Evolutionary conservation across 1,140 invertebrate species (phyloP).

Genomic region (Coboldia fuscipes): DNA sequence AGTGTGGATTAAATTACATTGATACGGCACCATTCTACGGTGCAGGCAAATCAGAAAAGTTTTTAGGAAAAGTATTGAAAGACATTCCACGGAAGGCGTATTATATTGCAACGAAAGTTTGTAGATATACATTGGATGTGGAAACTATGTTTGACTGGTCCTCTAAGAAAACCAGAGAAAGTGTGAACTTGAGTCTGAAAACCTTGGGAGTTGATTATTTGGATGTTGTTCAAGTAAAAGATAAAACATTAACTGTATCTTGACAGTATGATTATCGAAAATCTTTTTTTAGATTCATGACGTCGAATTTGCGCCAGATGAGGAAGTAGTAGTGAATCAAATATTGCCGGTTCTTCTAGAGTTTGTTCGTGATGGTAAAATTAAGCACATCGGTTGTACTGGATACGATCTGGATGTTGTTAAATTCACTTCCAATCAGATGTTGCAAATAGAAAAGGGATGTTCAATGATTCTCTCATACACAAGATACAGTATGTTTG

Average conservation of each 20-base stretch:
- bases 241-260: not conserved
- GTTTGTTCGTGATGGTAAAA: constrained; percentile 53
- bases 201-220: constrained; percentile 60
- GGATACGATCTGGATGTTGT: constrained; percentile 64
- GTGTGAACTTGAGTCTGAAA: constrained; percentile 54
- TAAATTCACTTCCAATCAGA: constrained; percentile 17
- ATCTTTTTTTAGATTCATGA: constrained; percentile 56
- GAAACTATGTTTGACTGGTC: constrained; percentile 76
- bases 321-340: constrained; percentile 62
- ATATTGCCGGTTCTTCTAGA: constrained; percentile 61
- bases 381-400: constrained; percentile 64
- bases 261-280: not conserved
- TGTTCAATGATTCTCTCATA: constrained; percentile 61
- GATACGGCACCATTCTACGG: constrained; percentile 80
- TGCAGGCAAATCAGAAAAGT: constrained; percentile 50
- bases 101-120: constrained; percentile 86
- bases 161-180: constrained; percentile 42
- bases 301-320: constrained; percentile 62
- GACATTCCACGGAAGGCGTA: constrained; percentile 59
- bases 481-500: constrained; percentile 53
- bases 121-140: constrained; percentile 52
- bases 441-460: too few species aligned
- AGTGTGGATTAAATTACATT: constrained; percentile 64
- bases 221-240: constrained; percentile 70
- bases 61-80: constrained; percentile 63